Conservation (phyloP, 2,888 invertebrate genomes). For the Cantharis lateralis region DNA sequence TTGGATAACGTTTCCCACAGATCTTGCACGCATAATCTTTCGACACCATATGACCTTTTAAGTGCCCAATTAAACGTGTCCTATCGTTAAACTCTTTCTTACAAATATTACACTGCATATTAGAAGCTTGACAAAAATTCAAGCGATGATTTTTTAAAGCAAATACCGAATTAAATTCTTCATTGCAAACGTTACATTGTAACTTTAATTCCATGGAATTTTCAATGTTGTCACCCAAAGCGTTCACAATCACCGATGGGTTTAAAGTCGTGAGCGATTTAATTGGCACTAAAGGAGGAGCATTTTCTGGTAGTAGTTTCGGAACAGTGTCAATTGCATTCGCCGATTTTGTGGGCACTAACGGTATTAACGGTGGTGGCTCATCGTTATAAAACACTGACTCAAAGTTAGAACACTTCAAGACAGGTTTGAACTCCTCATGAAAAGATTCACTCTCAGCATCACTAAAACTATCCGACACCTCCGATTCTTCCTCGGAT, state of each 20-base stretch:
- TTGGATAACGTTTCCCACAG: constrained; percentile 53
- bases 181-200: constrained; percentile 43
- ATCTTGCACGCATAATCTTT: constrained; percentile 53
- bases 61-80: constrained; percentile 49
- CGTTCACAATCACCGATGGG: constrained; percentile 33
- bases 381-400: constrained; percentile 34
- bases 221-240: constrained; percentile 36
- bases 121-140: constrained; percentile 40
- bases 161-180: constrained; percentile 43
- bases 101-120: constrained; percentile 50
- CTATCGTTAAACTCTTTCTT: constrained; percentile 48
- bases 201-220: constrained; percentile 38
- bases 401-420: constrained; percentile 1
- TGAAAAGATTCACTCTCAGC: not conserved
- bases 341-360: constrained; percentile 37
- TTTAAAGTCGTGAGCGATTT: constrained; percentile 39
- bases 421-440: not conserved
- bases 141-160: constrained; percentile 45
- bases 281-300: constrained; percentile 51
- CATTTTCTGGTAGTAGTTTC: constrained; percentile 38
- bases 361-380: constrained; percentile 50
- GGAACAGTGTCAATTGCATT: constrained; percentile 3
- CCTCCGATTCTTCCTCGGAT: constrained; percentile 13
- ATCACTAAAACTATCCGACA: not conserved
- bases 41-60: constrained; percentile 51